A percentile compares a stretch with the other conserved stretches of the same genome.
Conservation (phyloP, 2,797 vertebrate species). For the Pitangus sulphuratus region DNA sequence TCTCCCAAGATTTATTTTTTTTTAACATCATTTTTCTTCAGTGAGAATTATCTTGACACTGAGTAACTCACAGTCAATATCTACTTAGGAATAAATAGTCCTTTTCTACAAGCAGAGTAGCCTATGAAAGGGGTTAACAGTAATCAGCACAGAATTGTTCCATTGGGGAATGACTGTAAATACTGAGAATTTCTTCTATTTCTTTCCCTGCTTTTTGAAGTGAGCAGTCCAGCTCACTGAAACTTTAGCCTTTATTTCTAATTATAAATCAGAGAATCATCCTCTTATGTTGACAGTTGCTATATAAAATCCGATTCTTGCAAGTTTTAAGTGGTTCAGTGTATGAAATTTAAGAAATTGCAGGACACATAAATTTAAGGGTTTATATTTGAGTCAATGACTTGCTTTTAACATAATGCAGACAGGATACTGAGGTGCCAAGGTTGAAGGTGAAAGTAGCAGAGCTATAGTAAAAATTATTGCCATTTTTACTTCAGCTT, state of each 20-base stretch:
- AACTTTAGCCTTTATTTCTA: constrained; percentile 54
- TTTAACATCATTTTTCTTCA: background rate
- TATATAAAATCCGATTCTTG: constrained; percentile 56
- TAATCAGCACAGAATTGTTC: background rate
- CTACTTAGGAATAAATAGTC: background rate
- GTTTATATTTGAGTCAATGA: constrained; percentile 50
- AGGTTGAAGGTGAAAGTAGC: background rate
- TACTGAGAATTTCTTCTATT: background rate
- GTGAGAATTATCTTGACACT: background rate
- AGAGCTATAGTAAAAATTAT: constrained; percentile 12
- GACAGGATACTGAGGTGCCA: constrained; percentile 23
- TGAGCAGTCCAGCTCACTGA: background rate
- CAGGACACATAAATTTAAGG: constrained; percentile 40
- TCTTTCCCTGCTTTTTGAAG: constrained; percentile 35
- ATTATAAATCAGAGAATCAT: constrained; percentile 50
- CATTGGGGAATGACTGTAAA: background rate
- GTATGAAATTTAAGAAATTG: constrained; percentile 62
- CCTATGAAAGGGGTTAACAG: background rate
- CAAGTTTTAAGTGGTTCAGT: constrained; percentile 38
- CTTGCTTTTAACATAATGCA: constrained; percentile 51
- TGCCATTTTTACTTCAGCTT: background rate
- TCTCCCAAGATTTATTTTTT: background rate
- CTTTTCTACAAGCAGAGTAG: background rate
- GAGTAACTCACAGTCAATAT: background rate
- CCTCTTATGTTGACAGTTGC: constrained; percentile 30